A percentile compares a stretch with the other conserved stretches of the same genome.
Evolutionary conservation across 2,797 vertebrate species (phyloP).

Genomic region (Lepidocolaptes lacrymiger): DNA sequence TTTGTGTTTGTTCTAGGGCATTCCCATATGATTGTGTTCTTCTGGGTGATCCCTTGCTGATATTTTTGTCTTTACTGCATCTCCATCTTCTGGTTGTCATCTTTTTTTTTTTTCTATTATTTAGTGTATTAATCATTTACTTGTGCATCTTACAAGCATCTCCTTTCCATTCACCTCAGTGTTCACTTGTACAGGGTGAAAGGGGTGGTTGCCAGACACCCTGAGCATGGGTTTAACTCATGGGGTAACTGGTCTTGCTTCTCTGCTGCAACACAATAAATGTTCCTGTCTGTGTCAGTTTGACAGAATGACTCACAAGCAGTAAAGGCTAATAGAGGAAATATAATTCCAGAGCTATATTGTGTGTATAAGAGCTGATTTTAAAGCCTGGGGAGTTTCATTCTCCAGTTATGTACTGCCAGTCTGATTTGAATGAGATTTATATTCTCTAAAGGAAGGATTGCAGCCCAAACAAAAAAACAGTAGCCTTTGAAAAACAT

Average conservation of each 20-base stretch:
- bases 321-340: neutral
- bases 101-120: too few relatives aligned
- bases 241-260: neutral
- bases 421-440: neutral
- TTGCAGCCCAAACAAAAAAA: neutral
- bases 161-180: neutral
- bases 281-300: neutral
- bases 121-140: too few relatives aligned
- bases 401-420: neutral
- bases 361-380: neutral
- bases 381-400: neutral
- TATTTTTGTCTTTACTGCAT: neutral
- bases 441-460: neutral
- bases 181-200: neutral
- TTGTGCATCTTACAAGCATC: neutral
- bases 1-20: neutral
- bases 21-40: neutral
- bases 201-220: neutral
- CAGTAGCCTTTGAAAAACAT: neutral
- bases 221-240: neutral
- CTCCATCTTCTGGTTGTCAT: neutral
- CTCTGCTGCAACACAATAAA: neutral
- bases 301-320: neutral
- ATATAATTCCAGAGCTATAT: neutral
- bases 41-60: neutral